Evolutionary conservation across 2,888 invertebrate species (phyloP), one percentile per base, ranked within the genome.

Genomic region (Catotricha subobsoleta): DNA sequence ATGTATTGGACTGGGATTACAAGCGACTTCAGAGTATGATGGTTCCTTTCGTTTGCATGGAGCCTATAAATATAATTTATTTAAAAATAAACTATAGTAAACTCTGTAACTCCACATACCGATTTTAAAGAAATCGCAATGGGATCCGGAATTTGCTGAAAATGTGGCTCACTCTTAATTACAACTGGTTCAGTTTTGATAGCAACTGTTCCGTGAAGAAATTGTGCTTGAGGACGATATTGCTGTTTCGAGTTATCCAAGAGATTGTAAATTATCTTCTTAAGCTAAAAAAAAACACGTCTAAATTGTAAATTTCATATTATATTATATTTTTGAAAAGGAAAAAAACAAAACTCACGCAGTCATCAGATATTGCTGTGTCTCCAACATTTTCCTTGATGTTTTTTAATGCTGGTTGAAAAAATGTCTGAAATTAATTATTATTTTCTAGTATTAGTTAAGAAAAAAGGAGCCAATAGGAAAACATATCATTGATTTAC

Each of bases 391-490:
- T 76, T 47, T 65, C 60, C 44, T 67, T 66, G 21, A 76, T 70
- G 53, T 76, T 76, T 46, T 67, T 67, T 43, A 74, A 65, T 5
- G 72, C 75, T 27, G 73, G 71, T 48, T 67, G 66, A 49, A 76
- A 74, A 49, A 67, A 76, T 48, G 64, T 65, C 72, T 74, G 50
- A 3, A 59, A 58, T 46, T 30, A 42, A 45, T 31, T 31, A 4
- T 12, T 16, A 16, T 33, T 13, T 30, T 30, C 13, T 5, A 29
- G 5, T n/a, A 8, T 29, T 3, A 28, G n/a, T 23, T 37, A 13
- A 10, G 6, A 25, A 4, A 29, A 16, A 5, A 25, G n/a, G 7
- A n/a, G n/a, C n/a, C 27, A 29, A 29, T 29, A 43, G 10, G 21
- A 5, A 28, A 20, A 28, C 27, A 19, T 16, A 16, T 6, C 12